These are phyloP conservation scores for Pseudolaguvia tuberculata DNA, from an alignment of 2,113 vertebrate genomes.

Conservation along the genomic window DNA sequence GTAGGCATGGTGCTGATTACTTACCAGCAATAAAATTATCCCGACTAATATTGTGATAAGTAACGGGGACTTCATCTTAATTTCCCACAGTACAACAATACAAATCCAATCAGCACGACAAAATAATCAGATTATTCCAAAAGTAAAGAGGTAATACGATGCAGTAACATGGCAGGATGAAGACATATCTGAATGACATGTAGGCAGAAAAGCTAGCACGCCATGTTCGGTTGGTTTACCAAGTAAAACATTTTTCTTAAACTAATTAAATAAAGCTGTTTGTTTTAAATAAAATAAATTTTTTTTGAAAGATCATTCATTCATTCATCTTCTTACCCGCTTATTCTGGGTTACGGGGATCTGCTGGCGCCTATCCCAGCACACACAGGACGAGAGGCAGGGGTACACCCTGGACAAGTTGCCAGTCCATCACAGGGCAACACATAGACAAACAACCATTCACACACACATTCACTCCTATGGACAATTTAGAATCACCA, in stretches of 20 bases:
- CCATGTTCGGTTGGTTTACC: conserved; percentile 35
- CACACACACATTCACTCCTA: too few relatives aligned
- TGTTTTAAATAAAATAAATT: conserved; percentile 42
- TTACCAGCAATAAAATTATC: conserved; percentile 17
- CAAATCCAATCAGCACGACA: conserved; percentile 38
- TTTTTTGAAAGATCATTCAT: too few relatives aligned
- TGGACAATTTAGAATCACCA: too few relatives aligned
- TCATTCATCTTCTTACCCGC: too few relatives aligned
- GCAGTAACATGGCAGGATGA: conserved; percentile 31
- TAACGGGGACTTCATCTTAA: conserved; percentile 39
- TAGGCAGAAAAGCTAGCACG: conserved; percentile 25
- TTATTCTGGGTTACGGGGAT: too few relatives aligned
- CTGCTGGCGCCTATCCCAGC: too few relatives aligned
- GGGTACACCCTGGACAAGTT: too few relatives aligned
- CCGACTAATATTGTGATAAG: conserved; percentile 10
- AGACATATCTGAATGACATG: conserved; percentile 39
- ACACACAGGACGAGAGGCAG: too few relatives aligned
- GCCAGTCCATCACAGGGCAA: too few relatives aligned
- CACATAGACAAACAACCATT: too few relatives aligned
- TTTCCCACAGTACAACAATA: conserved; percentile 35
- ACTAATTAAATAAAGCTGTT: conserved; percentile 43
- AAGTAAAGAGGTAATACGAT: conserved; percentile 23
- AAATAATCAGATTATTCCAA: conserved; percentile 39
- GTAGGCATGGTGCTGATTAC: not conserved
- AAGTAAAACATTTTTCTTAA: conserved; percentile 47